Evolutionary conservation across 2,888 invertebrate species (phyloP).

Genomic region (Eremobia ochroleuca): DNA sequence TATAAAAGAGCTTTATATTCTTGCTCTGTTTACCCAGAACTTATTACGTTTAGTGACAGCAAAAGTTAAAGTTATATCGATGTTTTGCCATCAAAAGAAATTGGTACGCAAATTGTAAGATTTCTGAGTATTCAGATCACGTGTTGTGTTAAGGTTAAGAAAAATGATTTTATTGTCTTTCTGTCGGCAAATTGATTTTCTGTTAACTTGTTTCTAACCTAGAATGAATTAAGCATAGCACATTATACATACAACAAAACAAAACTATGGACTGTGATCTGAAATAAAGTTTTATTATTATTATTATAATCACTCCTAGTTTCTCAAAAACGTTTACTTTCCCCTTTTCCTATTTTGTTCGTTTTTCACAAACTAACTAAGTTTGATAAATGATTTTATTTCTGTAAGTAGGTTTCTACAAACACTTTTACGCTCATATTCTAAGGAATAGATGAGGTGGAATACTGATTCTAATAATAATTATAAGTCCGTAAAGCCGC

Average conservation of each 20-base stretch:
- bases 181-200: constrained; percentile 22
- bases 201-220: neutral
- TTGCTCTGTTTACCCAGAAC: neutral
- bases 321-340: neutral
- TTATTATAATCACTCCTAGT: neutral
- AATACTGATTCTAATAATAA: neutral
- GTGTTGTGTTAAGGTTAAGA: constrained; percentile 18
- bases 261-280: too few relatives aligned
- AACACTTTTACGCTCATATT: neutral
- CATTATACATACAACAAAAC: too few relatives aligned
- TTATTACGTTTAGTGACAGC: neutral
- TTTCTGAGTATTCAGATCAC: constrained; percentile 40
- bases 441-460: neutral
- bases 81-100: constrained; percentile 27
- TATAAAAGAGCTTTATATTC: neutral
- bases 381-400: neutral
- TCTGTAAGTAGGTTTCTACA: neutral
- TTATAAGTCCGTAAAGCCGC: neutral
- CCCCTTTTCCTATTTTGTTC: neutral
- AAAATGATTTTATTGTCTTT: constrained; percentile 25
- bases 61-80: constrained; percentile 2
- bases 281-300: too few relatives aligned
- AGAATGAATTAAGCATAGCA: too few relatives aligned
- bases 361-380: neutral
- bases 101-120: constrained; percentile 35